Conservation (phyloP, 2,888 invertebrate species). For the Erannis defoliaria region DNA sequence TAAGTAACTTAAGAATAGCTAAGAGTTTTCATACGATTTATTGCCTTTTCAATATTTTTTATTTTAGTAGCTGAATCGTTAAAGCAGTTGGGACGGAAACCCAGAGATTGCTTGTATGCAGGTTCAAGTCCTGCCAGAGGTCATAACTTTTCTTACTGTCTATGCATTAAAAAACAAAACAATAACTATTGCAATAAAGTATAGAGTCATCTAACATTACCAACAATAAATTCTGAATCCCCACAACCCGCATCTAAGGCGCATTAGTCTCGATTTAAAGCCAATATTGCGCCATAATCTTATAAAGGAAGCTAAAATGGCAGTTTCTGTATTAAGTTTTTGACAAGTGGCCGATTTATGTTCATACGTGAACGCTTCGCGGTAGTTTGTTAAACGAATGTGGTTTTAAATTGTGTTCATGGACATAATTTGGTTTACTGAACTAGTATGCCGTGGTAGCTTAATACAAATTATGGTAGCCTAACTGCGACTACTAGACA, state of each 20-base stretch:
- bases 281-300: constrained; percentile 60
- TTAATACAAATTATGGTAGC: too few relatives aligned
- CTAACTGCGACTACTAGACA: too few relatives aligned
- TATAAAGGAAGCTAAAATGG: constrained; percentile 57
- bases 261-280: constrained; percentile 61
- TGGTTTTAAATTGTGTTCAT: constrained; percentile 40
- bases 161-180: too few relatives aligned
- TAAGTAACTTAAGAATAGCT: too few relatives aligned
- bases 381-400: constrained; percentile 43
- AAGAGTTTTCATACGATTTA: too few relatives aligned
- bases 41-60: too few relatives aligned
- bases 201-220: constrained; percentile 1
- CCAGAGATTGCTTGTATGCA: too few relatives aligned
- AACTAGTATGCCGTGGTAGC: not conserved
- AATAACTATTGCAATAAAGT: constrained; percentile 12
- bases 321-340: constrained; percentile 57
- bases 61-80: too few relatives aligned
- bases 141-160: too few relatives aligned
- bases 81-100: too few relatives aligned
- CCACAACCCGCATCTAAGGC: constrained; percentile 55
- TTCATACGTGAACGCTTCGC: constrained; percentile 39
- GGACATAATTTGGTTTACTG: constrained; percentile 13
- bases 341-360: constrained; percentile 61
- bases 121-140: too few relatives aligned
- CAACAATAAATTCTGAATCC: constrained; percentile 20